A percentile compares a stretch with the other conserved stretches of the same genome.
Evolutionary conservation across 2,797 vertebrate genomes (phyloP).

Genomic region (Cichlasoma orientale): DNA sequence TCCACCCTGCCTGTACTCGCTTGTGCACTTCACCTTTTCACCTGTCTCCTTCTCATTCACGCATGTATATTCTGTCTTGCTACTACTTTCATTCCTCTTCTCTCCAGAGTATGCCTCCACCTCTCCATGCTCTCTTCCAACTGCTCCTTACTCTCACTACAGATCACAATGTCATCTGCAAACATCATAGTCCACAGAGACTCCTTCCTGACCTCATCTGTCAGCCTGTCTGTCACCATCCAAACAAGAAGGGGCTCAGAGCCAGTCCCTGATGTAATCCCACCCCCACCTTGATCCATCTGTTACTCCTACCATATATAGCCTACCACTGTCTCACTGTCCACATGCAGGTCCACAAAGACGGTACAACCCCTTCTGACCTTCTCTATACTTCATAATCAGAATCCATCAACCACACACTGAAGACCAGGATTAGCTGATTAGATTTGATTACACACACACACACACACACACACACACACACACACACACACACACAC

Average conservation of each 20-base stretch:
- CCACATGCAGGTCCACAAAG: too few species aligned
- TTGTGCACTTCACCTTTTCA: neutral
- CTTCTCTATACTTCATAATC: neutral
- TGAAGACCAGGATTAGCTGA: neutral
- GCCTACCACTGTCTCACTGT: too few species aligned
- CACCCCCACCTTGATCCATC: too few species aligned
- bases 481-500: neutral
- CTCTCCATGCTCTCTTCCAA: neutral
- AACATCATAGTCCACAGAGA: neutral
- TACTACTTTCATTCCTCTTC: neutral
- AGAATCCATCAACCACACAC: constrained; percentile 1
- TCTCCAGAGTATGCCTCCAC: fast-evolving
- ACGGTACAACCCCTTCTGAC: too few species aligned
- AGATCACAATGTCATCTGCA: neutral
- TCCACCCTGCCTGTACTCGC: neutral
- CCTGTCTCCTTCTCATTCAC: neutral
- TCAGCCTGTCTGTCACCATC: neutral
- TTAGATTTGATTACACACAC: neutral
- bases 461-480: neutral
- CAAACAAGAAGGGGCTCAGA: neutral
- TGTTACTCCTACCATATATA: too few species aligned
- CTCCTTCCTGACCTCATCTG: neutral
- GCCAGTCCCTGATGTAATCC: neutral
- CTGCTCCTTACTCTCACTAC: neutral
- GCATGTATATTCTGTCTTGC: neutral